Conservation (phyloP, 2,113 vertebrate genomes). For the Paramormyrops kingsleyae region DNA sequence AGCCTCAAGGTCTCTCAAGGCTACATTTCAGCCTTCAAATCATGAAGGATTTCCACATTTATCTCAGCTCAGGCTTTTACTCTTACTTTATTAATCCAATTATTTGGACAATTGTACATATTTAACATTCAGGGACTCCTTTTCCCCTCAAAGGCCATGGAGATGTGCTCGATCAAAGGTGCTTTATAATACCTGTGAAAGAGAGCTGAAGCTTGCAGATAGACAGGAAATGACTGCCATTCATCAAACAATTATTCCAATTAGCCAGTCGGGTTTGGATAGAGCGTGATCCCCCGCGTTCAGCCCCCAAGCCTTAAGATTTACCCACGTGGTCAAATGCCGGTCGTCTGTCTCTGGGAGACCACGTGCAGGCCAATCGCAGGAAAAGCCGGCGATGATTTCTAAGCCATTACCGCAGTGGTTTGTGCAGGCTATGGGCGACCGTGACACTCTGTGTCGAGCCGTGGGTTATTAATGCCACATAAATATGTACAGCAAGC, state of each 20-base stretch:
- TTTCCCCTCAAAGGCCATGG: slow-evolving; percentile 40
- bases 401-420: slow-evolving; percentile 34
- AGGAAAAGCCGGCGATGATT: slow-evolving; percentile 41
- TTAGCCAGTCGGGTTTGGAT: slow-evolving; percentile 55
- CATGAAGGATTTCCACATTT: slow-evolving; percentile 60
- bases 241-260: slow-evolving; percentile 63
- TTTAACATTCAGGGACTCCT: slow-evolving; percentile 52
- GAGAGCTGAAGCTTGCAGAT: slow-evolving; percentile 58
- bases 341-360: slow-evolving; percentile 44
- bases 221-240: slow-evolving; percentile 60
- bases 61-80: slow-evolving; percentile 47
- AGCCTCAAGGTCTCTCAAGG: not conserved
- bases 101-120: slow-evolving; percentile 62
- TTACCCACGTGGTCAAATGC: slow-evolving; percentile 14
- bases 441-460: slow-evolving; percentile 45
- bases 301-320: slow-evolving; percentile 32
- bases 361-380: slow-evolving; percentile 1
- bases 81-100: slow-evolving; percentile 64
- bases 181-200: slow-evolving; percentile 49
- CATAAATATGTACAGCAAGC: slow-evolving; percentile 54
- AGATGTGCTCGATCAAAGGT: slow-evolving; percentile 43
- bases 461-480: slow-evolving; percentile 51
- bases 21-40: slow-evolving; percentile 49
- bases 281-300: slow-evolving; percentile 43
- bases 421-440: slow-evolving; percentile 33